phyloP scores from a whole-genome alignment of 2,797 vertebrate genomes.

The Chloroceryle inda region DNA sequence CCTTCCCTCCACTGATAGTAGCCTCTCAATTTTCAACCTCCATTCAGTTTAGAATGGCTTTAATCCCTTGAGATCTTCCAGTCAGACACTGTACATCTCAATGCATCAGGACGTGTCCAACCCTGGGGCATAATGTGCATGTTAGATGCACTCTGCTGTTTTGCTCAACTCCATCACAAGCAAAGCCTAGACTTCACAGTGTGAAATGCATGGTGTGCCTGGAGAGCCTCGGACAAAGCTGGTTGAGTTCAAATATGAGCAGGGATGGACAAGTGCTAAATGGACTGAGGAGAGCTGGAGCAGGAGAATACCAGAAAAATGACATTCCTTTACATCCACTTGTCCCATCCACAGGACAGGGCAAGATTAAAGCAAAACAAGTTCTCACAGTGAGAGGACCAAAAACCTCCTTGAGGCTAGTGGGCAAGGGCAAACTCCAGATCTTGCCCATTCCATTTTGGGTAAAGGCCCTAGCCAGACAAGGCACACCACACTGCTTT shows the following conservation, averaged over 20 bases:
- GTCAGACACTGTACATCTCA: not conserved
- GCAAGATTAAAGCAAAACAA: not conserved
- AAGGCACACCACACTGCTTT: not conserved
- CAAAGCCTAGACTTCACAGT: not conserved
- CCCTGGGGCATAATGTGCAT: not conserved
- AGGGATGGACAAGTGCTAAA: not conserved
- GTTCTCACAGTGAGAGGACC: not conserved
- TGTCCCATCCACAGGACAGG: not conserved
- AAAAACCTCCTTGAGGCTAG: not conserved
- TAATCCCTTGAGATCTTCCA: constrained; percentile 14
- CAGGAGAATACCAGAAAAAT: not conserved
- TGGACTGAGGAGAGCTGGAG: fast-evolving
- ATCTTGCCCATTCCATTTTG: not conserved
- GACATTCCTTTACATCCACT: not conserved
- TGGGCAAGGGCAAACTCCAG: not conserved
- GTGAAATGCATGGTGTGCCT: not conserved
- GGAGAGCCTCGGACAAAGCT: not conserved
- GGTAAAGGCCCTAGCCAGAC: not conserved
- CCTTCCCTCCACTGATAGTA: not conserved
- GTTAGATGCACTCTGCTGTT: not conserved
- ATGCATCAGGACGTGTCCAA: not conserved
- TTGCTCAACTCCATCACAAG: not conserved
- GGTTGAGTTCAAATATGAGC: not conserved
- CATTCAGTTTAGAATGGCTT: constrained; percentile 13
- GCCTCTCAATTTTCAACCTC: constrained; percentile 32